A percentile compares a stretch with the other conserved stretches of the same genome.
Conservation (phyloP, 2,113 vertebrate genomes). For the Alectura lathami region DNA sequence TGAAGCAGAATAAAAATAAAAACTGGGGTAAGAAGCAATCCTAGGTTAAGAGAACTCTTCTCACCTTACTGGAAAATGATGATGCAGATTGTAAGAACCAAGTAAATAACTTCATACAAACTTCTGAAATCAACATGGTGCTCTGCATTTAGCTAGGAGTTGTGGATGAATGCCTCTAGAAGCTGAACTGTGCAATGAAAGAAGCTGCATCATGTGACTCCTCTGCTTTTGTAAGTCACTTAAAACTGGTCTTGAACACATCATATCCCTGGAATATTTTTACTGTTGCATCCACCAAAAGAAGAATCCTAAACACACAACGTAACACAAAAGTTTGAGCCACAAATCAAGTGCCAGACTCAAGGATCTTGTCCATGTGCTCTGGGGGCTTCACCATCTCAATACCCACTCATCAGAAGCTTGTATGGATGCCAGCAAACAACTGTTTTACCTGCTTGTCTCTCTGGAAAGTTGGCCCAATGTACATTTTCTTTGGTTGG, state of each 20-base stretch:
- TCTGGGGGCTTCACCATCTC: neutral
- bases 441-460: neutral
- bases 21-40: neutral
- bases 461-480: neutral
- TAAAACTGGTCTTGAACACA: neutral
- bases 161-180: neutral
- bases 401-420: neutral
- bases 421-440: neutral
- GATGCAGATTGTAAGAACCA: neutral
- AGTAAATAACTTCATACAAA: neutral
- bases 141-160: neutral
- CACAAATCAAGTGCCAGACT: neutral
- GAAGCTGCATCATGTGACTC: neutral
- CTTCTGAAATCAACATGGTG: neutral
- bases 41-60: neutral
- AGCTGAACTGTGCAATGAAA: neutral
- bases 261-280: neutral
- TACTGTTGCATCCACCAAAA: neutral
- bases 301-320: accelerated
- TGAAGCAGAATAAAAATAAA: neutral
- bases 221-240: neutral
- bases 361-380: neutral
- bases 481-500: neutral
- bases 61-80: neutral
- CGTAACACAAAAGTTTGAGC: neutral